Evolutionary conservation across 2,797 vertebrate genomes (phyloP).

Genomic region (Paguma larvata): DNA sequence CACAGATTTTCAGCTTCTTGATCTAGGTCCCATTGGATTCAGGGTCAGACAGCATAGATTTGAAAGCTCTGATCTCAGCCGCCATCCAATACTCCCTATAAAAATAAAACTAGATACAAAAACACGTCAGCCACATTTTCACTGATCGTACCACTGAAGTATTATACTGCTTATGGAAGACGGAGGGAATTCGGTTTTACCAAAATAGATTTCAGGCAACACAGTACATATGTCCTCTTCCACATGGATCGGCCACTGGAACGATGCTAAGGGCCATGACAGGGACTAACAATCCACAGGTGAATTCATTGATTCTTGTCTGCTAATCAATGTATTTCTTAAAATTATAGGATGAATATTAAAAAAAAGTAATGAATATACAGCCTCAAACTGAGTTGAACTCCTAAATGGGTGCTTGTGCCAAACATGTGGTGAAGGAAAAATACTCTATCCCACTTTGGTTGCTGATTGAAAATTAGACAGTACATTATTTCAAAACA

Average conservation of each 20-base stretch:
- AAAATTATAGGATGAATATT: not conserved
- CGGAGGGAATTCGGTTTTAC: not conserved
- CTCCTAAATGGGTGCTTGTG: not conserved
- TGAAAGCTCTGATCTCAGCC: not conserved
- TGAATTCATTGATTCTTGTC: not conserved
- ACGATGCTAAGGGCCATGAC: not conserved
- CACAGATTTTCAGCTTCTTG: not conserved
- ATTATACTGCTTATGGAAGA: not conserved
- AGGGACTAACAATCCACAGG: not conserved
- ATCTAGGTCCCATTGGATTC: not conserved
- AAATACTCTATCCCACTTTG: not conserved
- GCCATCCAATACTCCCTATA: not conserved
- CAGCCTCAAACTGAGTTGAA: not conserved
- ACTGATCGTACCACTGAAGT: not conserved
- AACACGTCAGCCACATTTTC: not conserved
- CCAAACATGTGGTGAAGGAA: not conserved
- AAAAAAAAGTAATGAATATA: not conserved
- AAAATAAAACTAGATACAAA: slow-evolving; percentile 27
- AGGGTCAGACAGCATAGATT: not conserved
- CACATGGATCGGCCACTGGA: not conserved
- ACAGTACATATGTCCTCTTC: not conserved
- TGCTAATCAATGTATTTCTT: not conserved
- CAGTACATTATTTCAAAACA: not conserved
- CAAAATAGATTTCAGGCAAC: not conserved
- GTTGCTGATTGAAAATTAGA: not conserved